These are phyloP conservation scores for Leptothorax acervorum DNA, from an alignment of 2,888 invertebrate species.

Conservation along the genomic window DNA sequence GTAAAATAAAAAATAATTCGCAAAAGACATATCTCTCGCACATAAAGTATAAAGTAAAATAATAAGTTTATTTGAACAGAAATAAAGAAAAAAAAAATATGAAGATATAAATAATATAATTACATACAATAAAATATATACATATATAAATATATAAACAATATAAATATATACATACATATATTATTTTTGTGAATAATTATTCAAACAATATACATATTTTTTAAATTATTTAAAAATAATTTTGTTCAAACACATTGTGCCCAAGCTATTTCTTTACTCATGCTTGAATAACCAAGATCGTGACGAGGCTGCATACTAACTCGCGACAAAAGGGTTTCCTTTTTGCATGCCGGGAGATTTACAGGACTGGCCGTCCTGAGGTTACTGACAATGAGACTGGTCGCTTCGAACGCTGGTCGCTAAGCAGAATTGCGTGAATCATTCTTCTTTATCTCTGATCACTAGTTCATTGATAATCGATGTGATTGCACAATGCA, in stretches of 20 bases:
- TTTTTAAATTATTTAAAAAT: slow-evolving; percentile 1
- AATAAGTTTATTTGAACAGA: background rate
- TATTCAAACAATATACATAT: background rate
- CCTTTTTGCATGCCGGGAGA: slow-evolving; percentile 47
- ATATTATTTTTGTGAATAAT: background rate
- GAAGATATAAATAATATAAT: too few species aligned
- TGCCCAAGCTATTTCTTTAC: background rate
- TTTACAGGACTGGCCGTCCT: slow-evolving; percentile 38
- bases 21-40: background rate
- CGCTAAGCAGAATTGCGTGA: slow-evolving; percentile 22
- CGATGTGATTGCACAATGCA: slow-evolving; percentile 41
- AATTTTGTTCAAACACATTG: slow-evolving; percentile 4
- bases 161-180: too few species aligned
- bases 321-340: slow-evolving; percentile 35
- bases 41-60: background rate
- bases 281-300: background rate
- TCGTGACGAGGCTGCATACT: background rate
- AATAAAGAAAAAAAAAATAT: too few species aligned
- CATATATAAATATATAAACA: too few species aligned
- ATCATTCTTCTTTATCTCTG: slow-evolving; percentile 40
- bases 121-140: too few species aligned
- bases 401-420: background rate
- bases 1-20: background rate
- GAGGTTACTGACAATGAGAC: slow-evolving; percentile 30
- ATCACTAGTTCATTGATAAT: slow-evolving; percentile 30